These are phyloP conservation scores for Thecophora atra DNA, from an alignment of 2,888 invertebrate species.

Conservation along the genomic window DNA sequence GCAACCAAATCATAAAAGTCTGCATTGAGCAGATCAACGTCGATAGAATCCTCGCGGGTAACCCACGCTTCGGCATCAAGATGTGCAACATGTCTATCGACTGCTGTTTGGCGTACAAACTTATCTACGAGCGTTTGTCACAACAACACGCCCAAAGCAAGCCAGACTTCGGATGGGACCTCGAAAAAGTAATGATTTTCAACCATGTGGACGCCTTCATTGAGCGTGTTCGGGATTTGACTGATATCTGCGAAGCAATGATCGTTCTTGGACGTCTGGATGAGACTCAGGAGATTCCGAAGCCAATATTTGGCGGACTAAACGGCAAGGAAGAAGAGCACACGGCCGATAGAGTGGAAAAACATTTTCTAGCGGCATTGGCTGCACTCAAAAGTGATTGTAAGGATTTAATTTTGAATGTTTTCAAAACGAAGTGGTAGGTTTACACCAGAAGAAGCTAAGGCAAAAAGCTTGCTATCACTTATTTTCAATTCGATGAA, in stretches of 20 bases:
- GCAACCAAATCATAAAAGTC: slow-evolving; percentile 84
- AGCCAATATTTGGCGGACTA: slow-evolving; percentile 81
- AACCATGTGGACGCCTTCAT: slow-evolving; percentile 88
- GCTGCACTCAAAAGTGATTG: slow-evolving; percentile 71
- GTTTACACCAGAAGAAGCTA: neutral
- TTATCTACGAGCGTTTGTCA: slow-evolving; percentile 72
- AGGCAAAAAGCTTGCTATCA: neutral
- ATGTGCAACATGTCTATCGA: slow-evolving; percentile 80
- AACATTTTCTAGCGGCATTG: slow-evolving; percentile 76
- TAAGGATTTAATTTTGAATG: slow-evolving; percentile 74
- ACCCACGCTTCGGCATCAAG: slow-evolving; percentile 75
- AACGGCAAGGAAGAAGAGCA: slow-evolving; percentile 75
- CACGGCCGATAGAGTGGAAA: slow-evolving; percentile 77
- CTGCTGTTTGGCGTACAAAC: slow-evolving; percentile 79
- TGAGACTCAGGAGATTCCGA: slow-evolving; percentile 75
- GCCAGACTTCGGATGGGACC: slow-evolving; percentile 70
- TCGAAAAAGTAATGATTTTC: slow-evolving; percentile 83
- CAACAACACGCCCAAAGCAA: slow-evolving; percentile 55
- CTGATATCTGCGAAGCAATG: slow-evolving; percentile 90
- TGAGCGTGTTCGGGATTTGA: slow-evolving; percentile 83
- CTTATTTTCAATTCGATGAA: neutral
- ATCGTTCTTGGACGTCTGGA: slow-evolving; percentile 85
- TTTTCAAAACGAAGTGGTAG: slow-evolving; percentile 85
- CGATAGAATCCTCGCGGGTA: slow-evolving; percentile 75
- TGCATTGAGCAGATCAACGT: slow-evolving; percentile 78